Base-by-base conservation (phyloP, 2,113 vertebrate species). In the Hipposideros armiger region DNA sequence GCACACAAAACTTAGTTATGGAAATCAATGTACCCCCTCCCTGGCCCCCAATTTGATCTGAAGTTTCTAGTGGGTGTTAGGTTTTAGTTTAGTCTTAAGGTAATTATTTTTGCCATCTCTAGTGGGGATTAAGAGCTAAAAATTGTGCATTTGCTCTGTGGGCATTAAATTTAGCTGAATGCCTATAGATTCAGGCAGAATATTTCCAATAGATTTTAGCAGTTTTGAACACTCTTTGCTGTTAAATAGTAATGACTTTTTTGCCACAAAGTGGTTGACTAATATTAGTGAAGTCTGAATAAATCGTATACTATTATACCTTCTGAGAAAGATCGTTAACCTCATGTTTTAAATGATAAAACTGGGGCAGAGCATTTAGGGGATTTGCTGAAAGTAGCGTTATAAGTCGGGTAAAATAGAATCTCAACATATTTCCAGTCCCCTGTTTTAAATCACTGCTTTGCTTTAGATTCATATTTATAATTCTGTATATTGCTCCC, bases 221-320 rank as follows among this genome's bases (percentile, higher is more conserved):
- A 85, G 83, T 56, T 87, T 67, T 73, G 62, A 93, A 74, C 28
- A 56, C 9, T 28, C 4, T 85, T 60, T 67, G 81, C 74, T 89
- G 40, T 92, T 97, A 91, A 77, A 91, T 83, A 94, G 76, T 87
- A 94, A 73, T 82, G 72, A 85, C 26, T 36, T 88, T 81, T 42
- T 67, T 78, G 36, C 28, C 36, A 50, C 72, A 11, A 87, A 96
- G 80, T 84, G 10, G 30, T 95, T 94, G 56, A 56, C 40, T 81
- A 92, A 81, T 77, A 52, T 62, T 90, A 85, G 60, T 87, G 42
- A 84, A 91, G 62, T 40, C 10, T 54, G 28, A 16, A 20, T 77
- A 67, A 64, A 64, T 85, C 10, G 5, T 69, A 60, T 80, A 1
- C 42, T 36, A 36, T 36, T 36, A 36, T 36, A 73, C 24, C 42